phyloP scores from a whole-genome alignment of 92 coral and sea anemone species.

The Blastomussa wellsi region DNA sequence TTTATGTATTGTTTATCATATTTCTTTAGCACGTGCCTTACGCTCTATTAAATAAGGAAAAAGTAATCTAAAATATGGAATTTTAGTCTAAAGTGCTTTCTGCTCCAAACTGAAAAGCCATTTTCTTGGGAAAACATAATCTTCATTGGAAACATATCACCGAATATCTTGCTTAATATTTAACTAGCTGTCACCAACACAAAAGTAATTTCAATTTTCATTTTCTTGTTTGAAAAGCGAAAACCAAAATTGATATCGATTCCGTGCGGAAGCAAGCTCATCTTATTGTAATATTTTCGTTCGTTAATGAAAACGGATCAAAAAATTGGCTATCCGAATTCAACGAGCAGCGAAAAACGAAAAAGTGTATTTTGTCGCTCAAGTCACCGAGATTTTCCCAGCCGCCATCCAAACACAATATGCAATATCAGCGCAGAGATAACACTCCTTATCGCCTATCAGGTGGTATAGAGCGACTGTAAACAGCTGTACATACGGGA shows the following conservation, averaged over 20 bases:
- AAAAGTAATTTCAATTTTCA: constrained; percentile 56
- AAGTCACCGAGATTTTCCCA: constrained; percentile 46
- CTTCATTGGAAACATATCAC: constrained; percentile 17
- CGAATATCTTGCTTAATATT: constrained; percentile 47
- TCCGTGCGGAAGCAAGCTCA: constrained; percentile 33
- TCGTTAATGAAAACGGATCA: not conserved
- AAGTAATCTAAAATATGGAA: not conserved
- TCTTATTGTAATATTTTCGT: constrained; percentile 13
- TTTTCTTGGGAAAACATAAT: constrained; percentile 26
- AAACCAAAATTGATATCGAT: constrained; percentile 39
- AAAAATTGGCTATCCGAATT: not conserved
- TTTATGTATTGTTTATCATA: constrained; percentile 31
- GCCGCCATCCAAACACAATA: constrained; percentile 39
- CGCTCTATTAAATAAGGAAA: not conserved
- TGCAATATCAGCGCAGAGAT: constrained; percentile 40
- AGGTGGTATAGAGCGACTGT: constrained; percentile 54
- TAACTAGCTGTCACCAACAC: constrained; percentile 54
- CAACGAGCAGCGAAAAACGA: not conserved
- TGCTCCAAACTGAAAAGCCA: not conserved
- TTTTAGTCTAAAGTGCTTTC: not conserved
- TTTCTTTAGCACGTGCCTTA: constrained; percentile 35
- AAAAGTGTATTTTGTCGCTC: not conserved
- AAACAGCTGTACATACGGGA: constrained; percentile 77
- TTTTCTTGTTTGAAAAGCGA: constrained; percentile 50
- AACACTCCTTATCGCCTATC: constrained; percentile 53